Conservation (phyloP, 2,113 vertebrate species). For the Australoheros scitulus region DNA sequence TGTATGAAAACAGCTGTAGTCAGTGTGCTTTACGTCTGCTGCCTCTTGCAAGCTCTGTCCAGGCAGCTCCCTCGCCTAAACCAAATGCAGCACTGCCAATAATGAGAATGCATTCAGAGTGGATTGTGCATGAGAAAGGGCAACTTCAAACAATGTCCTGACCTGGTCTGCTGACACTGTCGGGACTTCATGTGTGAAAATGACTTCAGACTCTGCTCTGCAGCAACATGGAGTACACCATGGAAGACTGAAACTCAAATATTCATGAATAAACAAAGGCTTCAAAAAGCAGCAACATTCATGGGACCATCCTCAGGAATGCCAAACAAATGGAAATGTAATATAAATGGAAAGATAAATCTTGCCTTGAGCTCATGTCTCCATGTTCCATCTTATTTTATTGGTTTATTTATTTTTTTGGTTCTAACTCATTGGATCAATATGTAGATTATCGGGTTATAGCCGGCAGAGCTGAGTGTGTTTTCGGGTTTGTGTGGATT, state of each 20-base stretch:
- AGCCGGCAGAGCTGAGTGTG: not conserved
- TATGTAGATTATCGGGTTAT: constrained; percentile 19
- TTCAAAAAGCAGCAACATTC: constrained; percentile 12
- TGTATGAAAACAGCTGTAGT: not conserved
- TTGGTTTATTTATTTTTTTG: too few relatives aligned
- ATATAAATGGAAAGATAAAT: constrained; percentile 32
- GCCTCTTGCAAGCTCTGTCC: not conserved
- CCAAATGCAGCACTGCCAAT: not conserved
- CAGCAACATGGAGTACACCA: not conserved
- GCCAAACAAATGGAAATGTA: constrained; percentile 19
- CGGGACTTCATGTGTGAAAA: not conserved
- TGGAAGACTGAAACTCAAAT: not conserved
- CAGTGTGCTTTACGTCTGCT: not conserved
- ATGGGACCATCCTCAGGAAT: constrained; percentile 18
- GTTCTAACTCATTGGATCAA: not conserved
- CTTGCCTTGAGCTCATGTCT: constrained; percentile 46
- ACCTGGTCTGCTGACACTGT: not conserved
- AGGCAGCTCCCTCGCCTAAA: not conserved
- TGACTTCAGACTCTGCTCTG: not conserved
- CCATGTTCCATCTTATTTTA: not conserved
- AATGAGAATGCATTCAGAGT: not conserved
- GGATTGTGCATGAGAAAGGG: not conserved
- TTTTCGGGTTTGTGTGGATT: constrained; percentile 1
- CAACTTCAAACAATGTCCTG: not conserved
- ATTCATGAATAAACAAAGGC: constrained; percentile 17